Base-by-base conservation (phyloP, 1,140 invertebrate species). In the Bombus confusus region DNA sequence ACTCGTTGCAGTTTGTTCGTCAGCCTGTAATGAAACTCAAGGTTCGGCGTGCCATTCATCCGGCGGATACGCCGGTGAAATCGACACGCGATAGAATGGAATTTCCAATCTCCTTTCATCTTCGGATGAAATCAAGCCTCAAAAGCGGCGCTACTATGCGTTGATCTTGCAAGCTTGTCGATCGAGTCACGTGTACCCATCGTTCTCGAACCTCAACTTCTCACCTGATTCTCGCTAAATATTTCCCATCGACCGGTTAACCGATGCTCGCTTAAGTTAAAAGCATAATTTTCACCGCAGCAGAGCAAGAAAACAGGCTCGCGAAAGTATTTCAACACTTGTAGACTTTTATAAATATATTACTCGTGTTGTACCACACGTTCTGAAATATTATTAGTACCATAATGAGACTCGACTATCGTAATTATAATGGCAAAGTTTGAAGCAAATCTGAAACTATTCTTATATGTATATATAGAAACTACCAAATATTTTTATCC, bases 21-120 rank as follows among this genome's bases (percentile, higher is more conserved):
- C 39, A 47, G 43, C 66, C 18, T 76, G 66, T 72, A 79, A 79
- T 72, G 69, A 43, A 79, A 72, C 52, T 79, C 22, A 52, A 64
- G 22, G 68, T 72, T 57, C 22, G 74, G 5, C 18, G 66, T 85
- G 83, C 57, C 52, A 80, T 85, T 85, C 76, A 73, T 80, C 57
- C 41, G 18, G 9, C 25, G 15, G 52, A 72, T 18, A 39, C 39
- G 34, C 9, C 34, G 69, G 9, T 62, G 83, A 80, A 79, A 84
- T 66, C 52, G 83, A 84, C 72, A 80, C 75, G 76, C 83, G 83
- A 80, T 57, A 47, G 43, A 41, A 80, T 47, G 84, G 79, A 80
- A 87, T 84, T 88, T 88, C 86, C 86, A 87, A 87, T 87, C 76
- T 87, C 74, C 78, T 79, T 81, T 87, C 68, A 84, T 87, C 72